Conservation (phyloP, 2,888 invertebrate genomes). For the Eupithecia centaureata region DNA sequence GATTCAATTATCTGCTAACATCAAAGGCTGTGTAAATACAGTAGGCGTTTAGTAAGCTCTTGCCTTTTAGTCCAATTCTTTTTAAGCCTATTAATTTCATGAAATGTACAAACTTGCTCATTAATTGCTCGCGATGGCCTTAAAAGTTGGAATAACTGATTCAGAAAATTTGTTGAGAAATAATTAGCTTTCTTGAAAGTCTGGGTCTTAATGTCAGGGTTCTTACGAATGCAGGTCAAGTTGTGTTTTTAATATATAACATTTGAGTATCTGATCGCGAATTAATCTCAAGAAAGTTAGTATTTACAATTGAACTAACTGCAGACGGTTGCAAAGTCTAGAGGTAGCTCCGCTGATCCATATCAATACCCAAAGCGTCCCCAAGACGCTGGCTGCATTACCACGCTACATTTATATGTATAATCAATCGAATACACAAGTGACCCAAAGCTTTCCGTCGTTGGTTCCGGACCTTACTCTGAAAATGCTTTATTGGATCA, state of each 20-base stretch:
- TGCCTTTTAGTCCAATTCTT: background rate
- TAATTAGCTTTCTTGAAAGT: conserved; percentile 4
- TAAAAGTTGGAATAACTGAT: background rate
- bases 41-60: background rate
- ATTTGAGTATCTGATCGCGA: background rate
- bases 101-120: background rate
- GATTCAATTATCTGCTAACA: conserved; percentile 17
- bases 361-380: too few relatives aligned
- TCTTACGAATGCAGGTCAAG: conserved; percentile 15
- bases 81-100: background rate
- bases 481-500: too few relatives aligned
- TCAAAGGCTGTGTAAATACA: conserved; percentile 3
- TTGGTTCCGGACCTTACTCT: too few relatives aligned
- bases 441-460: background rate
- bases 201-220: conserved; percentile 11
- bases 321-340: too few relatives aligned
- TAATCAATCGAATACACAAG: too few relatives aligned
- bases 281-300: background rate
- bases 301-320: too few relatives aligned
- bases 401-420: too few relatives aligned
- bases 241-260: background rate
- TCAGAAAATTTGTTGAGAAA: conserved; percentile 2
- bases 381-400: too few relatives aligned
- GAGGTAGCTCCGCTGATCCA: too few relatives aligned
- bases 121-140: background rate